phyloP scores from a whole-genome alignment of 1,140 invertebrate genomes.

The Brachionus koreanus region DNA sequence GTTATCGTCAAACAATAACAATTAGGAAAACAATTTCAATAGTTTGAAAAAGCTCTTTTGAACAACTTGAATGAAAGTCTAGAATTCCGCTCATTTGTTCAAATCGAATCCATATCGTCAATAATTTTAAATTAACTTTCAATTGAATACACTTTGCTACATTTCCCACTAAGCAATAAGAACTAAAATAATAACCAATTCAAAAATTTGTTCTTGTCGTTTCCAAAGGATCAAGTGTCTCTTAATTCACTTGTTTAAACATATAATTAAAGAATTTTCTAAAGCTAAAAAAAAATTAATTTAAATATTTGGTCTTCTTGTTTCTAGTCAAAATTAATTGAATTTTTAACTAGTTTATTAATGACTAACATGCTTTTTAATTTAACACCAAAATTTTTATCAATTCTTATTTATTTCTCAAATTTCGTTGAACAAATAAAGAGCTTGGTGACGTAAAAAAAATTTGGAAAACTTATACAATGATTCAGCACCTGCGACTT shows the following conservation, averaged over 20 bases:
- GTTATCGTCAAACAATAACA: not conserved
- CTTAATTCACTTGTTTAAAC: not conserved
- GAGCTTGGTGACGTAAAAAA: not conserved
- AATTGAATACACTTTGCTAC: slow-evolving; percentile 8
- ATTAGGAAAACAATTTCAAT: slow-evolving; percentile 6
- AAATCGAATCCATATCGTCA: not conserved
- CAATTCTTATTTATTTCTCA: not conserved
- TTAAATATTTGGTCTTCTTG: slow-evolving; percentile 13
- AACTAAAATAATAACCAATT: not conserved
- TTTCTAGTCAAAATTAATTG: slow-evolving; percentile 9
- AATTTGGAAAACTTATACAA: not conserved
- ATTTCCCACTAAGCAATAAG: not conserved
- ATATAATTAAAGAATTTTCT: not conserved
- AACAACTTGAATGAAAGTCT: slow-evolving; percentile 19
- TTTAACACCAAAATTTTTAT: not conserved
- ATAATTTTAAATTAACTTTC: slow-evolving; percentile 19
- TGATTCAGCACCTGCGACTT: not conserved
- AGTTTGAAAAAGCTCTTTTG: not conserved
- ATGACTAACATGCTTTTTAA: not conserved
- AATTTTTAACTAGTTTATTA: slow-evolving; percentile 25
- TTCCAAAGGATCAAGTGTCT: slow-evolving; percentile 20
- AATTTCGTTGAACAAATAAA: not conserved
- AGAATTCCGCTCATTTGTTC: slow-evolving; percentile 33
- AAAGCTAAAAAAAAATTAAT: not conserved
- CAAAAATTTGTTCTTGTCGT: not conserved